These are phyloP conservation scores for Drosophila paracracens DNA, from an alignment of 2,888 invertebrate genomes.

Conservation along the genomic window DNA sequence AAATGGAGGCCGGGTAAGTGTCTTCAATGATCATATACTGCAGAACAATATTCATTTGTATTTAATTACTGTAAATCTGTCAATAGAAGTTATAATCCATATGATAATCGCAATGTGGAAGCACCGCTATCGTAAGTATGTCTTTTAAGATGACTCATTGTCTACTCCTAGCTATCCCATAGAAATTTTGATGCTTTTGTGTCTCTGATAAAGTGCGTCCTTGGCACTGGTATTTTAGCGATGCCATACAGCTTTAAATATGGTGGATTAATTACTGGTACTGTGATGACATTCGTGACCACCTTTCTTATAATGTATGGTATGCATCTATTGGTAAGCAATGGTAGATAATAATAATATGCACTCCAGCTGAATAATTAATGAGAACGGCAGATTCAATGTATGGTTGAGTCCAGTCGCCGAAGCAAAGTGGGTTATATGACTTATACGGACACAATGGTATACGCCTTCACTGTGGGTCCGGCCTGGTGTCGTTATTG, in stretches of 20 bases:
- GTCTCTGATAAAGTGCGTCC: constrained; percentile 44
- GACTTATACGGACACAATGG: constrained; percentile 46
- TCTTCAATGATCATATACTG: neutral
- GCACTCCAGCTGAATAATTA: neutral
- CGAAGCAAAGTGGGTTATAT: constrained; percentile 38
- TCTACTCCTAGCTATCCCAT: neutral
- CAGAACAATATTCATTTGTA: neutral
- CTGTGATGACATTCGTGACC: constrained; percentile 1
- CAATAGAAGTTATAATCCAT: constrained; percentile 41
- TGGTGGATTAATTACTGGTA: constrained; percentile 48
- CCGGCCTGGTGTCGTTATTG: constrained; percentile 24
- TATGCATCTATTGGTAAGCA: constrained; percentile 54
- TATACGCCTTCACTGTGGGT: constrained; percentile 42
- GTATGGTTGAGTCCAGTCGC: constrained; percentile 50
- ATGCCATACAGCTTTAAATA: constrained; percentile 53
- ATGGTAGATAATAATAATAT: neutral
- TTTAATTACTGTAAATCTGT: neutral
- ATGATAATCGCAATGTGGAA: constrained; percentile 34
- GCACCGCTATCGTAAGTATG: constrained; percentile 50
- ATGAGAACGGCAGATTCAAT: constrained; percentile 26
- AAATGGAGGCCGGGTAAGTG: neutral
- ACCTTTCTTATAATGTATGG: constrained; percentile 52
- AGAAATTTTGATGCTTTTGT: constrained; percentile 51
- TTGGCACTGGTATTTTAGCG: constrained; percentile 60
- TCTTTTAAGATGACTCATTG: too few relatives aligned